phyloP scores from a whole-genome alignment of 2,797 vertebrate genomes.

The Triplophysa bombifrons region DNA sequence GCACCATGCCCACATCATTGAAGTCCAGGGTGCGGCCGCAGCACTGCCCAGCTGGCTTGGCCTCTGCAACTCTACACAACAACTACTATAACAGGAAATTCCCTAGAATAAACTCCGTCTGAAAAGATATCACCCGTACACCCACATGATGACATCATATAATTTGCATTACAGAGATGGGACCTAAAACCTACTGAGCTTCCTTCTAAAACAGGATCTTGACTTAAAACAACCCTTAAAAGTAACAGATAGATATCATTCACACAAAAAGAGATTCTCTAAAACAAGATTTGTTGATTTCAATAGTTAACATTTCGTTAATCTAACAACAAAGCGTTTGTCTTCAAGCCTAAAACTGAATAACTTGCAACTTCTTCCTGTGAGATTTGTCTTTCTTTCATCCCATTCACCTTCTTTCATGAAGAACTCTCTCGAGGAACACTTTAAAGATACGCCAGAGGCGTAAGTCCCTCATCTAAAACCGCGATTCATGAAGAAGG shows the following conservation, averaged over 20 bases:
- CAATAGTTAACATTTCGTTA: too few relatives aligned
- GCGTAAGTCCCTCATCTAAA: conserved; percentile 16
- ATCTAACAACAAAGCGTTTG: neutral
- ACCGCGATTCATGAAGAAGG: conserved; percentile 24
- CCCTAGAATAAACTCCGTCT: conserved; percentile 28
- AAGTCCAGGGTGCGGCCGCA: conserved; percentile 36
- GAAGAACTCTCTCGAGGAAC: conserved; percentile 19
- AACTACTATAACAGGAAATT: conserved; percentile 22
- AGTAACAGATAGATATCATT: neutral
- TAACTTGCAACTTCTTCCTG: neutral
- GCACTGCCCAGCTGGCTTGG: conserved; percentile 15
- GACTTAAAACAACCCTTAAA: neutral
- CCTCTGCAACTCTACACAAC: conserved; percentile 14
- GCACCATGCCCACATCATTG: conserved; percentile 35
- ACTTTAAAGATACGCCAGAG: conserved; percentile 29
- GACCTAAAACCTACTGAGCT: neutral
- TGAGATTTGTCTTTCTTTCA: conserved; percentile 19
- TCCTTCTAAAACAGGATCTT: neutral
- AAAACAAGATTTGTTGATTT: too few relatives aligned
- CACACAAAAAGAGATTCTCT: neutral
- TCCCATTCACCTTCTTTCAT: conserved; percentile 8
- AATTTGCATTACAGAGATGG: neutral
- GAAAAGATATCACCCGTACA: conserved; percentile 49
- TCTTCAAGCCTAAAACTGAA: neutral
- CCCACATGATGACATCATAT: neutral